These are phyloP conservation scores for Cryptoblepharus egeriae DNA, from an alignment of 2,797 vertebrate genomes.

Conservation along the genomic window DNA sequence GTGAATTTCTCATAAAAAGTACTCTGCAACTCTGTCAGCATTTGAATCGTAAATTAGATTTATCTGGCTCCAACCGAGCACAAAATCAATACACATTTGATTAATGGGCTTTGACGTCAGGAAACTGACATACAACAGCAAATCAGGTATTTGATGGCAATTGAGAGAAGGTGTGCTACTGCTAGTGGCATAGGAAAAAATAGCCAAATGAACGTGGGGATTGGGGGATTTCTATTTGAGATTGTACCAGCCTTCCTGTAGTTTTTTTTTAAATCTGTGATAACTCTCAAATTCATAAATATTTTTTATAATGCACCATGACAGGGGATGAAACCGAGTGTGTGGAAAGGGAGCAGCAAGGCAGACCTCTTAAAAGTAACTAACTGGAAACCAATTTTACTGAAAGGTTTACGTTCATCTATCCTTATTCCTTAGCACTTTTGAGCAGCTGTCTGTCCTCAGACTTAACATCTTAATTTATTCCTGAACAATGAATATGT, in stretches of 20 bases:
- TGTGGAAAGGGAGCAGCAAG: background rate
- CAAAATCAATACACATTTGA: constrained; percentile 28
- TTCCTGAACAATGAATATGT: background rate
- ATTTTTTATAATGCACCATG: background rate
- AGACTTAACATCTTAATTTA: background rate
- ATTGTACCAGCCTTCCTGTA: background rate
- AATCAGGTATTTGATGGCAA: background rate
- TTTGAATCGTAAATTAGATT: constrained; percentile 38
- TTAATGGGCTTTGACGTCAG: constrained; percentile 24
- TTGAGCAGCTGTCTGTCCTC: background rate
- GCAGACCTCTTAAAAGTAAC: background rate
- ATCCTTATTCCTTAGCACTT: background rate
- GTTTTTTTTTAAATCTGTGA: too few species aligned
- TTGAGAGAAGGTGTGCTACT: background rate
- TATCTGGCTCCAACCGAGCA: constrained; percentile 20
- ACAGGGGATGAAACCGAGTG: background rate
- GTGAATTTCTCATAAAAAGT: background rate
- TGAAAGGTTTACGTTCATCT: background rate
- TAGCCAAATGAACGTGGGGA: background rate
- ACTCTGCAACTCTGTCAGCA: background rate
- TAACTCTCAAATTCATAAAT: too few species aligned
- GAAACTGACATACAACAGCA: constrained; percentile 1
- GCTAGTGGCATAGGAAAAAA: background rate
- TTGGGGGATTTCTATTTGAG: too few species aligned
- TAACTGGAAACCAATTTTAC: background rate